Evolutionary conservation across 1,140 invertebrate genomes (phyloP).

Genomic region (Neodiprion virginianus): DNA sequence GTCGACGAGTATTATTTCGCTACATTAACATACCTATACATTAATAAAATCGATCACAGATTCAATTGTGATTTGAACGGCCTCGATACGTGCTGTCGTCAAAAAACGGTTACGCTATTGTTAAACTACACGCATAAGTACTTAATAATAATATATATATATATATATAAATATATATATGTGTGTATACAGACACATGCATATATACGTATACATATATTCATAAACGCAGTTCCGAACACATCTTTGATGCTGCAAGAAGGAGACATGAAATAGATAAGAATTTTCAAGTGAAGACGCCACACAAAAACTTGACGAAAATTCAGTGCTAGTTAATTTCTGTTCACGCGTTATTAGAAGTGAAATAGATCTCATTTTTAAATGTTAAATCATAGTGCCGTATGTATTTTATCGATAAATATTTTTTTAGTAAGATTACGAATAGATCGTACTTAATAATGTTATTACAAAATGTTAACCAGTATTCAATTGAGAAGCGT

Average conservation of each 20-base stretch:
- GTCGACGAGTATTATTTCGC: slow-evolving; percentile 19
- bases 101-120: no score
- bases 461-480: slow-evolving; percentile 20
- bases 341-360: slow-evolving; percentile 41
- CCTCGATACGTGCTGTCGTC: slow-evolving; percentile 29
- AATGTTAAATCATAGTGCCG: slow-evolving; percentile 43
- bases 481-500: slow-evolving; percentile 28
- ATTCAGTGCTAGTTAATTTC: slow-evolving; percentile 6
- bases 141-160: neutral
- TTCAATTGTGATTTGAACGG: slow-evolving; percentile 22
- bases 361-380: slow-evolving; percentile 49
- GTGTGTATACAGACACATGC: neutral
- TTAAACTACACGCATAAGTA: neutral
- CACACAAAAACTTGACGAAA: neutral
- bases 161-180: neutral
- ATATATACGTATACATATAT: no score
- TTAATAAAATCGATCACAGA: slow-evolving; percentile 15
- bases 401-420: slow-evolving; percentile 49
- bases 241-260: neutral
- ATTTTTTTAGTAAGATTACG: slow-evolving; percentile 50
- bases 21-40: slow-evolving; percentile 18
- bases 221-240: no score
- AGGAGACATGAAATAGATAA: neutral
- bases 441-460: slow-evolving; percentile 27
- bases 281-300: neutral